Conservation (phyloP, 2,113 vertebrate genomes). For the Mesitornis unicolor region DNA sequence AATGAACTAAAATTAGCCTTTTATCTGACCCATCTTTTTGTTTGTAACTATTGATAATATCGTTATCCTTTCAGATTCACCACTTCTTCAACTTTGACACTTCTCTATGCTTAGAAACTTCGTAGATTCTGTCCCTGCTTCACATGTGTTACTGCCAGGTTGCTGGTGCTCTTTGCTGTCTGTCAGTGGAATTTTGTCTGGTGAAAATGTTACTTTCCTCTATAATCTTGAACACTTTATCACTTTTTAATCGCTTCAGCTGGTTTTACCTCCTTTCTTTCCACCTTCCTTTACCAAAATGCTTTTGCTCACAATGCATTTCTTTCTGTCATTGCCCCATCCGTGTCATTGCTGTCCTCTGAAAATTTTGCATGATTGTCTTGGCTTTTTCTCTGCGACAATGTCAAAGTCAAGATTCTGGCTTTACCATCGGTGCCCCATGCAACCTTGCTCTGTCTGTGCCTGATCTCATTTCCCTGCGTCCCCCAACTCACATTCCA, state of each 20-base stretch:
- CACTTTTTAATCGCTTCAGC: fast-evolving
- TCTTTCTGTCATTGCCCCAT: neutral
- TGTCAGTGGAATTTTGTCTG: neutral
- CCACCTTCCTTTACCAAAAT: neutral
- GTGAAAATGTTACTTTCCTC: neutral
- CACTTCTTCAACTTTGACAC: neutral
- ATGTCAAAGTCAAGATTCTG: conserved; percentile 37
- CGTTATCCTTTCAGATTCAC: neutral
- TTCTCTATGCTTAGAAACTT: neutral
- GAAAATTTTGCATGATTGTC: neutral
- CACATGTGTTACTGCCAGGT: neutral
- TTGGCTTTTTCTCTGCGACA: neutral
- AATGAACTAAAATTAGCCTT: neutral
- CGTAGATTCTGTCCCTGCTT: neutral
- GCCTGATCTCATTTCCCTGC: conserved; percentile 30
- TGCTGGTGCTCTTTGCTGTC: neutral
- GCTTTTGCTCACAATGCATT: neutral
- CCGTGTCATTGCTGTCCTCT: fast-evolving
- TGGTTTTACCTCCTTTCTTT: neutral
- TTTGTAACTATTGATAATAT: neutral
- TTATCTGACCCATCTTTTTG: neutral
- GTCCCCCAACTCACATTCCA: conserved; percentile 48
- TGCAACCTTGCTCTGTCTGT: conserved; percentile 5
- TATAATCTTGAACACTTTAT: neutral
- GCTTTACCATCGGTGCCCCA: neutral